Percentiles rank a stretch among this genome's conserved stretches.
phyloP scores from a whole-genome alignment of 2,797 vertebrate species.

The Sternotherus odoratus region DNA sequence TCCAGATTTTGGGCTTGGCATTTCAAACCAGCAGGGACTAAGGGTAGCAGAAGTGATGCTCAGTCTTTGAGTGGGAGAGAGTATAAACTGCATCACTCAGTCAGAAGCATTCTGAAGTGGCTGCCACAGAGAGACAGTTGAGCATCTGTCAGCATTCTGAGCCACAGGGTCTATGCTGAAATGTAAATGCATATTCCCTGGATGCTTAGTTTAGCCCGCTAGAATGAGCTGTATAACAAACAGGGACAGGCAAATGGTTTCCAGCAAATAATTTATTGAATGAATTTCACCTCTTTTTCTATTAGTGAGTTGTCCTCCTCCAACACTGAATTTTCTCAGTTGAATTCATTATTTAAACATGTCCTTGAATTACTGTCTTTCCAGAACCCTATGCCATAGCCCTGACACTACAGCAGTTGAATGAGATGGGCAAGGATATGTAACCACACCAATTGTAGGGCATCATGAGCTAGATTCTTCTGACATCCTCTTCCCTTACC shows the following conservation, averaged over 20 bases:
- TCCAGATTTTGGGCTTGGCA: not conserved
- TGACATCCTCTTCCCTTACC: rapidly evolving
- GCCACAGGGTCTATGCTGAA: not conserved
- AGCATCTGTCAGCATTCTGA: not conserved
- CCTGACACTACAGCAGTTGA: not conserved
- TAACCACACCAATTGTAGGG: not conserved
- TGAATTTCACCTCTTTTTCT: not conserved
- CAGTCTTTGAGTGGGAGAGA: not conserved
- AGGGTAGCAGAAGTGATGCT: not conserved
- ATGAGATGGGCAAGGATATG: not conserved
- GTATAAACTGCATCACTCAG: not conserved
- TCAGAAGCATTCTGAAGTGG: not conserved
- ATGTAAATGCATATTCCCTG: not conserved
- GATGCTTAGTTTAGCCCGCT: not conserved
- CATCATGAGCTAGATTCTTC: not conserved
- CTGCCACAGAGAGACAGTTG: not conserved
- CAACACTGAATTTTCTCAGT: not conserved
- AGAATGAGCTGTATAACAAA: not conserved
- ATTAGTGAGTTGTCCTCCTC: not conserved
- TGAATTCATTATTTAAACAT: not conserved
- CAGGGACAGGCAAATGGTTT: not conserved
- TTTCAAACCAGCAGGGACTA: not conserved
- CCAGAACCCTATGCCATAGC: not conserved
- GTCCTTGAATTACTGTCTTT: too few relatives aligned
- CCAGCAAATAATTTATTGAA: not conserved